Base-by-base conservation (phyloP, 2,113 vertebrate species). In the Galbula dea region DNA sequence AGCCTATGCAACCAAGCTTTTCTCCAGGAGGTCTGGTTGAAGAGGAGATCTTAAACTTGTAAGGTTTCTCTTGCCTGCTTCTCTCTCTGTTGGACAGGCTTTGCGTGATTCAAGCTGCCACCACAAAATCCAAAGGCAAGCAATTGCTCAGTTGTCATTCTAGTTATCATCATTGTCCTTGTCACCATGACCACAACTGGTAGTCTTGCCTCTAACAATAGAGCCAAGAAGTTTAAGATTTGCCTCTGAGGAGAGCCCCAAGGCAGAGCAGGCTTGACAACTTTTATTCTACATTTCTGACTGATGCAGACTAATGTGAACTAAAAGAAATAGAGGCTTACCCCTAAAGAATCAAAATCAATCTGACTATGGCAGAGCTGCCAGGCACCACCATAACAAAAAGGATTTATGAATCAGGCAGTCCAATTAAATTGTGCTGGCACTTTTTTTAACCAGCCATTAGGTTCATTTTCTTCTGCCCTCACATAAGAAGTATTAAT, bases 381-480 rank as follows among this genome's bases (percentile, higher is more conserved):
- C 67, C 85, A 89, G 58, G 67, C 55, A 86, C 29, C 65, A 69
- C 83, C 76, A 88, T 43, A 93, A 83, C 51, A 91, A 74, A 88
- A 92, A 43, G 39, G 29, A 78, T 80, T 84, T 72, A 92, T 92
- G 89, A 91, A 51, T 95, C 92, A 94, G 71, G 7, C 71, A 94
- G 39, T 61, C 71, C 75, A 95, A 87, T 85, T 93, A 94, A 94
- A 93, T 86, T 89, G 36, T 82, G 45, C 75, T 95, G 45, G 55
- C 48, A 75, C 57, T 34, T 84, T 63, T 94, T 95, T 79, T 67
- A 86, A 93, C 59, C 73, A 81, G 30, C 30, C 62, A 88, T 93
- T 89, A 91, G 20, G 62, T 59, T 29, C 8, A 46, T 16, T 41
- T 43, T 58, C 88, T 78, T 69, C 77, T 41, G 37, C 37, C 17